Evolutionary conservation across 1,140 invertebrate species (phyloP), one percentile per base, ranked within the genome.

Genomic region (Ceratina japonica): DNA sequence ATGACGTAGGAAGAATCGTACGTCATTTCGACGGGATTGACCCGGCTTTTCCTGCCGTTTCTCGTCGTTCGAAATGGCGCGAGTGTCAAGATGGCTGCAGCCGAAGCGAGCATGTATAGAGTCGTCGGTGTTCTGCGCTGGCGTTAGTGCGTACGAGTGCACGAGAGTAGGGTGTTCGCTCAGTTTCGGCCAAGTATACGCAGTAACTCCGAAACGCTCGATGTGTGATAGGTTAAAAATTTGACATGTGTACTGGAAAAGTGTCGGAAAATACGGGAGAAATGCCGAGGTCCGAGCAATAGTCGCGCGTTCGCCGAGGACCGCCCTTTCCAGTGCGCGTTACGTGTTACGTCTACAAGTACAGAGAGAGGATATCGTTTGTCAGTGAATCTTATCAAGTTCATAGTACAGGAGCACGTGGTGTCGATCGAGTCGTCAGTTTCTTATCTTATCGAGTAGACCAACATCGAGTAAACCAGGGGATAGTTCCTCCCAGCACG

Each of bases 81-180:
- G 27, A 24, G n/a, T 16, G 51, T 62, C 75, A 86, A 86, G 80
- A 86, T 86, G 84, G 84, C 84, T 49, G 79, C 58, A 31, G 61
- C 56, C 27, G 75, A 37, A 71, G 51, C 59, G 75, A 77, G 75
- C 44, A 52, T 71, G 66, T 71, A 74, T 73, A 76, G 62, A 59
- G 83, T 82, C 24, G 54, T 69, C 31, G 62, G 72, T 65, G 58
- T 76, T 59, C 63, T 49, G 65, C 74, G 54, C 31, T 80, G 74
- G 65, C 65, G 74, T 85, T 83, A 71, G 70, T 81, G 24, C 71
- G 56, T 82, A 49, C 37, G 15, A 27, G 75, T 65, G 56, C 79
- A 49, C 37, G 15, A 27, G 75, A 22, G 65, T 70, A 78, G 58
- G 75, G 56, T 44, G 56, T 44, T 72, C 27, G 75, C 54, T 64